Evolutionary conservation across 2,113 vertebrate genomes (phyloP).

Genomic region (Rattus rattus): DNA sequence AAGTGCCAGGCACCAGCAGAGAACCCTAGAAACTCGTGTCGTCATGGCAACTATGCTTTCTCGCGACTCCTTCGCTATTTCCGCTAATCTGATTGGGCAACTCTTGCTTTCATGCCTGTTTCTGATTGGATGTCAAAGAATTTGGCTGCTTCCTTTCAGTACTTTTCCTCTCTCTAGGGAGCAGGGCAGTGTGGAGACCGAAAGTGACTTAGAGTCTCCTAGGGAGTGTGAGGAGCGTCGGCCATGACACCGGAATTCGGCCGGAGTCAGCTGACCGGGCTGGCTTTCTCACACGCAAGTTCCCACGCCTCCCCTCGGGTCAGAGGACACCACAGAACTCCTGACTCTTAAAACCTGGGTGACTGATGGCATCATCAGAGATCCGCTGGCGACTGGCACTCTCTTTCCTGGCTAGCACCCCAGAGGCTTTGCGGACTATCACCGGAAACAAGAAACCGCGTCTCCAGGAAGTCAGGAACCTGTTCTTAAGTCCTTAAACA

Average conservation of each 20-base stretch:
- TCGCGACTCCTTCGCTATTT: neutral
- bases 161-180: neutral
- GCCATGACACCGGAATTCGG: fast-evolving
- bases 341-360: neutral
- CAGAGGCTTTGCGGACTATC: neutral
- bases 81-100: constrained; percentile 31
- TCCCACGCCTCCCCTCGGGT: neutral
- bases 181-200: no score
- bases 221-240: neutral
- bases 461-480: neutral
- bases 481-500: neutral
- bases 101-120: neutral
- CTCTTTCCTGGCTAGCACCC: neutral
- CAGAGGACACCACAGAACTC: constrained; percentile 35
- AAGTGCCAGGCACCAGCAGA: neutral
- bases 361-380: neutral
- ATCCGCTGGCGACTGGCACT: neutral
- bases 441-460: neutral
- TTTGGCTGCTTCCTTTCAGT: neutral
- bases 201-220: neutral
- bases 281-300: neutral
- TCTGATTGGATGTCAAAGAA: constrained; percentile 33
- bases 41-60: constrained; percentile 61
- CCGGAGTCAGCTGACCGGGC: neutral
- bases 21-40: neutral